phyloP scores from a whole-genome alignment of 2,113 vertebrate genomes.

The Macroglossus sobrinus region DNA sequence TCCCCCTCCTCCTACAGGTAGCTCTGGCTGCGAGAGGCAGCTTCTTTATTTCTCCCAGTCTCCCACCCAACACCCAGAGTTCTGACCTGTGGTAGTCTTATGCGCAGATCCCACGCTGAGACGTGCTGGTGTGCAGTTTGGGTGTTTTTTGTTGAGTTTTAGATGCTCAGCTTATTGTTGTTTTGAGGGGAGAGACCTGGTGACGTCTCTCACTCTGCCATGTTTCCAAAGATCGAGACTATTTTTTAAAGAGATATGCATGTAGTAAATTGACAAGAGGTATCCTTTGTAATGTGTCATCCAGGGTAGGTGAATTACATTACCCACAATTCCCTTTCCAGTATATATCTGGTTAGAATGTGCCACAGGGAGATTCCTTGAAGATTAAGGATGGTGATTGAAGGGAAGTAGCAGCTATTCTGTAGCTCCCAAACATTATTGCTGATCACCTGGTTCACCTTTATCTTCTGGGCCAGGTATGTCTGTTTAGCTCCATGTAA shows the following conservation, averaged over 20 bases:
- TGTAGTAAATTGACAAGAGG: neutral
- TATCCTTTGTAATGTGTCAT: neutral
- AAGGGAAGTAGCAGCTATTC: neutral
- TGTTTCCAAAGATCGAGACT: neutral
- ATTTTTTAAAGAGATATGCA: neutral
- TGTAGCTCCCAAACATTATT: neutral
- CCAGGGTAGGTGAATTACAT: neutral
- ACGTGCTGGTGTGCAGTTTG: too few relatives aligned
- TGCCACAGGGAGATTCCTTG: neutral
- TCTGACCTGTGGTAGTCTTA: too few relatives aligned
- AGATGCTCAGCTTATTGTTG: too few relatives aligned
- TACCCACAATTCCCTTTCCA: neutral
- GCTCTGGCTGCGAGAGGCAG: too few relatives aligned
- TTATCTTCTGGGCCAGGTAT: neutral
- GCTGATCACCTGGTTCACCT: neutral
- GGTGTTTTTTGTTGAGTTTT: too few relatives aligned
- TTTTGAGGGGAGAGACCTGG: too few relatives aligned
- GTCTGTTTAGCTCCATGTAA: neutral
- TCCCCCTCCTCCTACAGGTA: too few relatives aligned
- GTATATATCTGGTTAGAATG: neutral
- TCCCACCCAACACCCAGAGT: too few relatives aligned
- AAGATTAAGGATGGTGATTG: neutral
- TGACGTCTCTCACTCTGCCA: too few relatives aligned
- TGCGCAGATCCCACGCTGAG: too few relatives aligned
- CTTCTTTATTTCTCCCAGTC: too few relatives aligned